A percentile compares a stretch with the other conserved stretches of the same genome.
Conservation (phyloP, 2,888 invertebrate species). For the Perithous albicinctus region DNA sequence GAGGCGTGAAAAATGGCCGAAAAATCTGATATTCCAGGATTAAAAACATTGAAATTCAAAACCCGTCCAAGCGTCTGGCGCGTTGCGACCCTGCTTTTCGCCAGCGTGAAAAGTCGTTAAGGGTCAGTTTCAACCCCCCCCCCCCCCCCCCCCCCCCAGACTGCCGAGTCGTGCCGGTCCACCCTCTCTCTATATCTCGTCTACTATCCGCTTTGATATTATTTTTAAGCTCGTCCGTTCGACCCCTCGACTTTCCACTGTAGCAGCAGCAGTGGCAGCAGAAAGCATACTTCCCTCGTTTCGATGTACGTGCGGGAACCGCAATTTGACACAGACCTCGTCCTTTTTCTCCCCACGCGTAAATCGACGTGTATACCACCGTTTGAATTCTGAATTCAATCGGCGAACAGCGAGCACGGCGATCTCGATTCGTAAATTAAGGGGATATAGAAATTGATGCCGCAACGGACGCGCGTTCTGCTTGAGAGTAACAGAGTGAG, state of each 20-base stretch:
- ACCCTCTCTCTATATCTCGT: constrained; percentile 60
- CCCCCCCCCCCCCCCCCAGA: constrained; percentile 67
- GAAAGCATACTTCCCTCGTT: constrained; percentile 56
- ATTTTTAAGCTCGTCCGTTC: constrained; percentile 66
- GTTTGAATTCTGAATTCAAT: constrained; percentile 83
- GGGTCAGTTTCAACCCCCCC: constrained; percentile 83
- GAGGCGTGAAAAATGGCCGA: constrained; percentile 84
- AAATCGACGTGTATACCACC: constrained; percentile 35
- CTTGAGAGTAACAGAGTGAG: background rate
- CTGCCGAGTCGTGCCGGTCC: constrained; percentile 69
- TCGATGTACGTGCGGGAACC: constrained; percentile 68
- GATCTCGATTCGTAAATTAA: constrained; percentile 78
- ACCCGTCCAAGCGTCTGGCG: constrained; percentile 77
- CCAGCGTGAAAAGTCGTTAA: constrained; percentile 84
- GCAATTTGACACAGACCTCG: constrained; percentile 82
- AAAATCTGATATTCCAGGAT: constrained; percentile 85
- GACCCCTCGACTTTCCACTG: constrained; percentile 57
- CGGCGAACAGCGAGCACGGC: constrained; percentile 70
- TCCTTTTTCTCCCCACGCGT: constrained; percentile 56
- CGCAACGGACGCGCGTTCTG: constrained; percentile 41
- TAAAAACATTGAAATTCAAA: constrained; percentile 85
- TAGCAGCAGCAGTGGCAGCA: constrained; percentile 26
- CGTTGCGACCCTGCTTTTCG: constrained; percentile 43
- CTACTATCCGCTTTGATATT: constrained; percentile 64
- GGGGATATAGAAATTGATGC: constrained; percentile 75